Conservation (phyloP, 2,888 invertebrate species). For the Eupithecia tripunctaria region DNA sequence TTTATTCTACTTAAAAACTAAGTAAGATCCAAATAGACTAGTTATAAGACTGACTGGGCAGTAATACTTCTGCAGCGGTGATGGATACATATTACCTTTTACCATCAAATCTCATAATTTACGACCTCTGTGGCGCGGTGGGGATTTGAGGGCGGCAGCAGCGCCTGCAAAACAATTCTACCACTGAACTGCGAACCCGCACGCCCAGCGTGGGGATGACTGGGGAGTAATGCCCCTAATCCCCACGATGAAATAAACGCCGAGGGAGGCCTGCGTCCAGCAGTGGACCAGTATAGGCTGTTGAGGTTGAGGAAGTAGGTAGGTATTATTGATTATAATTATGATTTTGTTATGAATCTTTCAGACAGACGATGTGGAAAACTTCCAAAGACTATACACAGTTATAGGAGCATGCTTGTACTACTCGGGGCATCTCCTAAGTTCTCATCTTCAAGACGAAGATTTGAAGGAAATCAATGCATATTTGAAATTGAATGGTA, state of each 20-base stretch:
- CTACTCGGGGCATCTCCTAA: constrained; percentile 88
- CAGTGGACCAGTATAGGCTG: too few species aligned
- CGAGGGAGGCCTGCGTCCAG: too few species aligned
- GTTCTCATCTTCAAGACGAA: constrained; percentile 90
- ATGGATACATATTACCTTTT: not conserved
- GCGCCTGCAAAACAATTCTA: too few species aligned
- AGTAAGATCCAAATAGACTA: not conserved
- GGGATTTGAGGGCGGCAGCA: too few species aligned
- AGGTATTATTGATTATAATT: too few species aligned
- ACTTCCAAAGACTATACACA: constrained; percentile 89
- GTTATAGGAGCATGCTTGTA: constrained; percentile 87
- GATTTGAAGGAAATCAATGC: constrained; percentile 90
- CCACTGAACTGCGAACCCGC: too few species aligned
- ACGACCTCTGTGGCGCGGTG: too few species aligned
- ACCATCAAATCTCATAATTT: not conserved
- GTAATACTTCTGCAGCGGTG: not conserved
- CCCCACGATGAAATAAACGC: too few species aligned
- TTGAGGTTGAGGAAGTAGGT: too few species aligned
- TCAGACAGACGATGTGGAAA: constrained; percentile 90
- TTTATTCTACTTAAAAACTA: not conserved
- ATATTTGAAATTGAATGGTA: constrained; percentile 89
- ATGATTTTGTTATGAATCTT: constrained; percentile 47
- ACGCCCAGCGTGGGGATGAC: too few species aligned
- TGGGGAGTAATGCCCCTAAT: too few species aligned
- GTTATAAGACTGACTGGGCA: not conserved